phyloP scores from a whole-genome alignment of 2,113 vertebrate species.

The Ceuthmochares aereus region DNA sequence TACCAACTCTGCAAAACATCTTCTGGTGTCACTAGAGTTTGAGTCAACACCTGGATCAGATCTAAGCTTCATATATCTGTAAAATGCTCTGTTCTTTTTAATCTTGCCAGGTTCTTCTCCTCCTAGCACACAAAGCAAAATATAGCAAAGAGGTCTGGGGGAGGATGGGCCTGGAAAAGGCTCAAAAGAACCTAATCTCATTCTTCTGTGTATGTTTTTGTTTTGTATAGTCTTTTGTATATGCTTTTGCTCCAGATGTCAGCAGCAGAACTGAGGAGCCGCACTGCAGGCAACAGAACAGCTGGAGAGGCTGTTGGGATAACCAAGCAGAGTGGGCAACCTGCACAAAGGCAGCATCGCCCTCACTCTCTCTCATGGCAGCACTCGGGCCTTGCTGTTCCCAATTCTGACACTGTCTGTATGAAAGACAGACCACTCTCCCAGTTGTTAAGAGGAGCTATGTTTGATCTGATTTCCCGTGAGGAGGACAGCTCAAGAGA shows the following conservation, averaged over 20 bases:
- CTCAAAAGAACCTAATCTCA: constrained; percentile 33
- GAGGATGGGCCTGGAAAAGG: constrained; percentile 19
- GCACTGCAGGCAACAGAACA: neutral
- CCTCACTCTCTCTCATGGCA: neutral
- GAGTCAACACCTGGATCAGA: constrained; percentile 15
- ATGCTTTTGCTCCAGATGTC: constrained; percentile 23
- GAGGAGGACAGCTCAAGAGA: neutral
- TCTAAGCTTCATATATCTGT: neutral
- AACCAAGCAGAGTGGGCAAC: neutral
- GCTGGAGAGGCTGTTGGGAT: rapidly evolving
- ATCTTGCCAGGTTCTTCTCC: neutral
- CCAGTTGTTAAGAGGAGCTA: neutral
- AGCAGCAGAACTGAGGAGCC: neutral
- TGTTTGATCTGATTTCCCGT: neutral
- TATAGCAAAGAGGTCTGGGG: neutral
- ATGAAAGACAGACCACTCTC: neutral
- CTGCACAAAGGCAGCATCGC: rapidly evolving
- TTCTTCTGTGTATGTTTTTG: neutral
- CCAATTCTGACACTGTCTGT: rapidly evolving
- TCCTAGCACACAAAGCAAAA: neutral
- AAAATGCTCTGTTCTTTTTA: neutral
- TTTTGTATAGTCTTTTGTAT: neutral
- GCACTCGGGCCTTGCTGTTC: rapidly evolving
- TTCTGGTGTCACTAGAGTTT: neutral
- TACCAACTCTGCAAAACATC: neutral